Base-by-base conservation (phyloP, 2,797 vertebrate genomes). In the Clarias pachynema region DNA sequence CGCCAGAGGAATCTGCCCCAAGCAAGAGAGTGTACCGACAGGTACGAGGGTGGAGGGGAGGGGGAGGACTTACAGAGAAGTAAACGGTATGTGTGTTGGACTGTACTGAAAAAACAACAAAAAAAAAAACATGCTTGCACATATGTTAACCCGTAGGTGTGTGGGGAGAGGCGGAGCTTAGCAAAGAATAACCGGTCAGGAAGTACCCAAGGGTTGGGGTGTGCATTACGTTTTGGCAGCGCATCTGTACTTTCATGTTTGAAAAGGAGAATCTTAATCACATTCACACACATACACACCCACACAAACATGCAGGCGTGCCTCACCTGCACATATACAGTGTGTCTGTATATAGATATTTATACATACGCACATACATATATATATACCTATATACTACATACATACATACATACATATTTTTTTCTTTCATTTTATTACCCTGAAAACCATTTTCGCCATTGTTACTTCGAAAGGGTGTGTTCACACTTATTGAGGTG, bases 21-120 rank as follows among this genome's bases (percentile, higher is more conserved):
- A 99, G 94, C 97, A 97, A 93, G 98, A 99, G 93, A 96, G 96
- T 95, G 94, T 97, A 92, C 94, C 97, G 95, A 97, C 94, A 95
- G 79, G 86, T 87, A 90, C 73, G 72, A 80, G 85, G 57, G 66
- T 57, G 60, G 49, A 59, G 66, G 81, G 72, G 73, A n/a, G 73
- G 78, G 59, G 70, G 83, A 29, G 53, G 78, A 9, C 15, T 81
- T 70, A 56, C 74, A 86, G 59, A 29, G 40, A 65, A 73, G 53
- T 59, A 60, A 65, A 60, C 63, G 66, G 57, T 62, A 16, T 60
- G 49, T 75, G 15, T 12, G 26, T 34, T 31, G 60, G 82, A 31
- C 18, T 65, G 62, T 44, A 26, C 57, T 79, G 31, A 20, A 63
- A 44, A 59, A 65, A 31, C 22, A 53, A 20, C 20, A 20, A 20